phyloP scores from a whole-genome alignment of 2,888 invertebrate genomes.

The Uropetala carovei region DNA sequence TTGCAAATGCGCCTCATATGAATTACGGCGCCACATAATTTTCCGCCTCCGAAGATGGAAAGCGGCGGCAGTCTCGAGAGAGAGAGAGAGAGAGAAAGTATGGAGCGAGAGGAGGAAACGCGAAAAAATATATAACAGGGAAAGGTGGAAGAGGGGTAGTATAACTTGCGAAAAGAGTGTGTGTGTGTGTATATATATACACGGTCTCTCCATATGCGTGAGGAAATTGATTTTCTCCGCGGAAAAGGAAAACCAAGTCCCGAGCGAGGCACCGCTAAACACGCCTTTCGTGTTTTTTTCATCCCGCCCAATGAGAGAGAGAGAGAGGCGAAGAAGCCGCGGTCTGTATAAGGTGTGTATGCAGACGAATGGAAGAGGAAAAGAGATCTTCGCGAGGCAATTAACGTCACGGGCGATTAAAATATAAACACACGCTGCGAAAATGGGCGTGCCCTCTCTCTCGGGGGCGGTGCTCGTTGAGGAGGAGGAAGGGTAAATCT shows the following conservation, averaged over 20 bases:
- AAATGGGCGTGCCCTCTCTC: background rate
- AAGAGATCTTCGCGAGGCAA: background rate
- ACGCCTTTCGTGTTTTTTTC: background rate
- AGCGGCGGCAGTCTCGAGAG: background rate
- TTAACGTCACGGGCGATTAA: constrained; percentile 23
- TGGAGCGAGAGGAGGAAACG: background rate
- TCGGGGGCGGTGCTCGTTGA: too few relatives aligned
- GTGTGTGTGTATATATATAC: too few relatives aligned
- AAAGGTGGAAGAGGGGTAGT: background rate
- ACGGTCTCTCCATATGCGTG: constrained; percentile 18
- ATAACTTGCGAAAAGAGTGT: background rate
- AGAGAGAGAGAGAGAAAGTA: too few relatives aligned
- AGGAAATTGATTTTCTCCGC: constrained; percentile 6
- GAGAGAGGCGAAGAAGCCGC: background rate
- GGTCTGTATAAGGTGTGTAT: background rate
- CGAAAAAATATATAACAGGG: background rate
- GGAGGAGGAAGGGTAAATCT: too few relatives aligned
- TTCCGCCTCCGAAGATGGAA: background rate
- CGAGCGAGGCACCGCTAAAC: background rate
- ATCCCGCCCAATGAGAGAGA: too few relatives aligned
- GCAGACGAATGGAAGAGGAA: background rate
- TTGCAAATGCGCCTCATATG: background rate
- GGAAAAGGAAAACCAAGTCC: background rate
- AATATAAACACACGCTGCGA: background rate
- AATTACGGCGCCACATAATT: constrained; percentile 12